Evolutionary conservation across 2,797 vertebrate genomes (phyloP), one percentile per base, ranked within the genome.

Genomic region (Tangara arthus): DNA sequence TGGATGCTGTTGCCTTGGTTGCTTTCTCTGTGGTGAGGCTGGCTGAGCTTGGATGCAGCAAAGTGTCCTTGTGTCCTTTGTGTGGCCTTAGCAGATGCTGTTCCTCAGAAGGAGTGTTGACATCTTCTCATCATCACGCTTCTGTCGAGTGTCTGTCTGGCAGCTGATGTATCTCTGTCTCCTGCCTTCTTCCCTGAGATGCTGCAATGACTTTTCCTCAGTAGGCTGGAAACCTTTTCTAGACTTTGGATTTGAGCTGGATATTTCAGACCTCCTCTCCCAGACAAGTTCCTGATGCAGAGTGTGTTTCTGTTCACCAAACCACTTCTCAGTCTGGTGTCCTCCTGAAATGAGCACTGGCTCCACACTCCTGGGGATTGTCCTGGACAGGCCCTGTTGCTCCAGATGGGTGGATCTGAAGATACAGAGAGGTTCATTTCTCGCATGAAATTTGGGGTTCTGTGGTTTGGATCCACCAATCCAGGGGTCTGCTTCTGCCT

Each of bases 391-490:
- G 60, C 50, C 50, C 47, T 42, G 5, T 73, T 90, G 53, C 47
- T 83, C 42, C 66, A 52, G 68, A 56, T 86, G 76, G 53, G 66
- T 92, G 90, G 90, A 88, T 95, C 76, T 95, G 84, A 94, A 95
- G 77, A 65, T 91, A 87, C 87, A 95, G 79, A 75, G 65, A 80
- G 39, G 41, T 85, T 73, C 66, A 44, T 96, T 96, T 87, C 68
- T 94, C 39, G 14, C 49, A 15, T 1, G 49, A 94, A 84, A 75
- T 83, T 46, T 84, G 28, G 12, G 17, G 6, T 89, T 92, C 78
- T 95, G 47, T 92, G 65, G 61, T 69, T 93, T 82, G 39, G 69
- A 92, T 91, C 66, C 83, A 78, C 32, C 0, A 0, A 41, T 92
- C 44, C 1, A 9, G 73, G 82, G 60, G 27, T 42, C 47, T 92